Percentiles rank a stretch among this genome's conserved stretches.
Evolutionary conservation across 2,888 invertebrate species (phyloP).

Genomic region (Mesorhabditis sp.): DNA sequence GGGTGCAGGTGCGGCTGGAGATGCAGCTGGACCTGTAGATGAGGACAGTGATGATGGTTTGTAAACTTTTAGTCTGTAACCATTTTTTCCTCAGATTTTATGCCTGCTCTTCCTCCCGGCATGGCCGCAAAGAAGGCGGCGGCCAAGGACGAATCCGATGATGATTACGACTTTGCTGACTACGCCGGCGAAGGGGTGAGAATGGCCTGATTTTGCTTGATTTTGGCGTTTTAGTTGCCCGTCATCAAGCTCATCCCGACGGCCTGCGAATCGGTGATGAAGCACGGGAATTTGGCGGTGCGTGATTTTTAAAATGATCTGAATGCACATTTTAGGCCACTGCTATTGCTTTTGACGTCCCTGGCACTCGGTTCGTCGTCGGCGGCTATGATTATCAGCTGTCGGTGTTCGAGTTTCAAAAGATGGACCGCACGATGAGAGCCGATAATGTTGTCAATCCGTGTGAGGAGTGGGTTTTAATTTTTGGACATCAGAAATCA

Average conservation of each 20-base stretch:
- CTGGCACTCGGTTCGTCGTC: slow-evolving; percentile 82
- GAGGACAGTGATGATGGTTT: background rate
- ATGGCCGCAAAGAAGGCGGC: slow-evolving; percentile 13
- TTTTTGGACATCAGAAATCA: background rate
- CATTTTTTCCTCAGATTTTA: background rate
- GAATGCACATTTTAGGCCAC: slow-evolving; percentile 62
- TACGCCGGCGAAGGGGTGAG: slow-evolving; percentile 25
- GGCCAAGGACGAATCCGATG: slow-evolving; percentile 45
- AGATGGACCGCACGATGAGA: slow-evolving; percentile 74
- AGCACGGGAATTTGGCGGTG: slow-evolving; percentile 84
- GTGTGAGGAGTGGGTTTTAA: slow-evolving; percentile 36
- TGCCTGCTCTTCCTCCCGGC: background rate
- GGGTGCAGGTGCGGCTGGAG: background rate
- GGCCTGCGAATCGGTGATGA: slow-evolving; percentile 71
- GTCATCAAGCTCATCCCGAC: slow-evolving; percentile 62
- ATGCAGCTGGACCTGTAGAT: slow-evolving; percentile 9
- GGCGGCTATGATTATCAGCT: slow-evolving; percentile 88
- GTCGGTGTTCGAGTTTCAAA: slow-evolving; percentile 96
- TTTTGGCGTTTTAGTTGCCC: slow-evolving; percentile 52
- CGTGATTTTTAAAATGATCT: slow-evolving; percentile 62
- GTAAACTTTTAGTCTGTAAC: background rate
- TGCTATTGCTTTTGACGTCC: slow-evolving; percentile 84
- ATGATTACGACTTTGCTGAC: slow-evolving; percentile 56
- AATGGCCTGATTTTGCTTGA: background rate
- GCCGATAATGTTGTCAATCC: slow-evolving; percentile 65